Conservation (phyloP, 2,888 invertebrate species). For the Stenoptilia bipunctidactyla region DNA sequence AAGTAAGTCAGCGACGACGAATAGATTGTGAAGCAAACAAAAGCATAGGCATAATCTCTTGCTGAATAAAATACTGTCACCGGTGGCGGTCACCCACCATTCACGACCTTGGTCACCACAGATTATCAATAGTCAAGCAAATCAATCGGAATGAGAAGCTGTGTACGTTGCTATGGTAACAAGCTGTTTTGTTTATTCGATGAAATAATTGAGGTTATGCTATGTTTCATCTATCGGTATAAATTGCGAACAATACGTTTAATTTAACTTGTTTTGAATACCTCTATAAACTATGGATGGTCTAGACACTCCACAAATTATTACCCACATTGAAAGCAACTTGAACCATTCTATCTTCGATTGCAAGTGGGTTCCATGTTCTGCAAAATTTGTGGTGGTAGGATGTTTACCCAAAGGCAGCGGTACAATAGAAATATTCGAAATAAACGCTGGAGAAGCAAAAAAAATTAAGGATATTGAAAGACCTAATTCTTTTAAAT, state of each 20-base stretch:
- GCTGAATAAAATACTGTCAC: no score
- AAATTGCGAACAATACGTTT: no score
- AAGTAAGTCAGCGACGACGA: no score
- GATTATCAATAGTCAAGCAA: no score
- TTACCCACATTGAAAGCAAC: slow-evolving; percentile 86
- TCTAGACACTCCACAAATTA: slow-evolving; percentile 87
- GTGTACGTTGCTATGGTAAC: slow-evolving; percentile 34
- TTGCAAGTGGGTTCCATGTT: slow-evolving; percentile 95
- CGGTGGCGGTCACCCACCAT: no score
- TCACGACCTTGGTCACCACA: no score
- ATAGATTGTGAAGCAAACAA: no score
- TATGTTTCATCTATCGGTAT: no score
- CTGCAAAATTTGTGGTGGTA: slow-evolving; percentile 91
- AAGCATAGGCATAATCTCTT: no score
- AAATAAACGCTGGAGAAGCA: slow-evolving; percentile 80
- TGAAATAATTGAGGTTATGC: no score
- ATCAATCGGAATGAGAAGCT: no score
- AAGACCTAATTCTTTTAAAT: slow-evolving; percentile 89
- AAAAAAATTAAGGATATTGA: slow-evolving; percentile 79
- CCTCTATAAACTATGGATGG: slow-evolving; percentile 26
- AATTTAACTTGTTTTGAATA: no score
- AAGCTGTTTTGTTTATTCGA: not conserved
- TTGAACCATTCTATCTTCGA: slow-evolving; percentile 91
- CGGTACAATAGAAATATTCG: slow-evolving; percentile 87
- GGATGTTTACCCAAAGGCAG: slow-evolving; percentile 89